Evolutionary conservation across 2,797 vertebrate genomes (phyloP).

Genomic region (Malurus leucopterus): DNA sequence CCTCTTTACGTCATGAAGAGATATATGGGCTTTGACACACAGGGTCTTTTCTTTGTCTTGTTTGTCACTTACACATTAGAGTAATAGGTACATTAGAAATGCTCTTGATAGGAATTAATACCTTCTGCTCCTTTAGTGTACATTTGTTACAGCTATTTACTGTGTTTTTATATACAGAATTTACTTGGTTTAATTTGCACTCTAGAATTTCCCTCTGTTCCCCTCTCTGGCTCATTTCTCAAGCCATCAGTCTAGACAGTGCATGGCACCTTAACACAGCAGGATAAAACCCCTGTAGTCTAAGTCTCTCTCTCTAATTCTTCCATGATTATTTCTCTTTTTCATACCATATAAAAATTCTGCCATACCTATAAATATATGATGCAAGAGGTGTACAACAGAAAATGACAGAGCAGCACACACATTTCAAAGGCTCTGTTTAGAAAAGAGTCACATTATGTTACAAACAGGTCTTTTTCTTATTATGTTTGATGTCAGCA

Average conservation of each 20-base stretch:
- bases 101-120: conserved; percentile 51
- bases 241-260: background rate
- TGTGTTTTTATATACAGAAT: background rate
- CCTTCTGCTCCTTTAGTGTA: conserved; percentile 5
- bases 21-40: conserved; percentile 62
- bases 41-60: conserved; percentile 54
- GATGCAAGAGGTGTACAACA: background rate
- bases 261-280: conserved; percentile 31
- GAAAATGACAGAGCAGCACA: conserved; percentile 1
- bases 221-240: background rate
- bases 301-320: background rate
- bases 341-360: conserved; percentile 20
- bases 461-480: conserved; percentile 40
- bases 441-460: conserved; percentile 50
- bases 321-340: conserved; percentile 7
- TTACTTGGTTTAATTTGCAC: conserved; percentile 36
- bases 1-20: conserved; percentile 49
- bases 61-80: conserved; percentile 54
- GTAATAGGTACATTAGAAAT: conserved; percentile 58
- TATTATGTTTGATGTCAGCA: conserved; percentile 30
- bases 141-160: conserved; percentile 44
- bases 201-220: background rate
- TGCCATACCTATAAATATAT: background rate
- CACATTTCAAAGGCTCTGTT: conserved; percentile 43
- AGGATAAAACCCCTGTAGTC: background rate